phyloP scores from a whole-genome alignment of 1,140 invertebrate genomes.

The Penaeus vannamei region DNA sequence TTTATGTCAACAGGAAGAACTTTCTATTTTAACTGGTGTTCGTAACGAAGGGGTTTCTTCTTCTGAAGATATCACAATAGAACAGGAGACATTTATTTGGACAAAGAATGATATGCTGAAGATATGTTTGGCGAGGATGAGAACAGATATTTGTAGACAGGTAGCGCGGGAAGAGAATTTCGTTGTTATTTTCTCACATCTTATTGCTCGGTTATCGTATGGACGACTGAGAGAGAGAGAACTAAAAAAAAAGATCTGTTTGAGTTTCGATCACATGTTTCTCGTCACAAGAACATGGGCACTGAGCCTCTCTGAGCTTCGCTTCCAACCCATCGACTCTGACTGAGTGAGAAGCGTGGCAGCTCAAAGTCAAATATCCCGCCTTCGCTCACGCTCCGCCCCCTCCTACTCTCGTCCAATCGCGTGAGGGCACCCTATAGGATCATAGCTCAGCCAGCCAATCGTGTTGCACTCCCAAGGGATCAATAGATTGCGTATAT shows the following conservation, averaged over 20 bases:
- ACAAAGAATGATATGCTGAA: no score
- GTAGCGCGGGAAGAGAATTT: not conserved
- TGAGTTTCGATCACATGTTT: not conserved
- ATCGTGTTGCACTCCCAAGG: slow-evolving; percentile 42
- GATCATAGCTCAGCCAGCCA: slow-evolving; percentile 50
- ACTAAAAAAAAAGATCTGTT: no score
- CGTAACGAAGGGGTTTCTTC: no score
- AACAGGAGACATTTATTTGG: no score
- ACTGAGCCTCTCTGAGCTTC: slow-evolving; percentile 30
- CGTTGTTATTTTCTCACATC: slow-evolving; percentile 16
- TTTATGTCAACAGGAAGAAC: no score
- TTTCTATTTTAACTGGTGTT: no score
- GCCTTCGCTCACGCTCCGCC: slow-evolving; percentile 48
- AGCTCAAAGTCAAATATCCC: slow-evolving; percentile 60
- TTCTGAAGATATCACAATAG: no score
- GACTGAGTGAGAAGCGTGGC: slow-evolving; percentile 56
- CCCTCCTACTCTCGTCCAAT: slow-evolving; percentile 38
- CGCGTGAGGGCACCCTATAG: slow-evolving; percentile 14
- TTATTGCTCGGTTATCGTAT: slow-evolving; percentile 32
- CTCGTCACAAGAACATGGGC: slow-evolving; percentile 6
- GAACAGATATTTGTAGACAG: no score
- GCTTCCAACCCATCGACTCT: slow-evolving; percentile 39
- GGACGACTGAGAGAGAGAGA: no score
- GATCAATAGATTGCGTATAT: slow-evolving; percentile 64
- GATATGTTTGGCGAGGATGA: no score